Evolutionary conservation across 2,113 vertebrate genomes (phyloP), one percentile per base, ranked within the genome.

Genomic region (Phrynosoma blainvillii): DNA sequence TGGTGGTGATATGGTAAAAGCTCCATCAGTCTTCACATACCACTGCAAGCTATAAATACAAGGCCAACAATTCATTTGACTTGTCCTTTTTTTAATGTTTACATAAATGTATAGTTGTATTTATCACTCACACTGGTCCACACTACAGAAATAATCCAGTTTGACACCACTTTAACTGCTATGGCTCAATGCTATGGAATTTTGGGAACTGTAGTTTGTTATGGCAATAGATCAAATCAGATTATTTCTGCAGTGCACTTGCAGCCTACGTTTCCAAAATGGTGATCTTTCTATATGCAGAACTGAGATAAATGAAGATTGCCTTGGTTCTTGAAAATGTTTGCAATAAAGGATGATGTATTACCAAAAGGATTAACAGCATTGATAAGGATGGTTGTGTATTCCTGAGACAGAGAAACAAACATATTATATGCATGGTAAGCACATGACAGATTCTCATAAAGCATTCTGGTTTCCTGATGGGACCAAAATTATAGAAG

Each of bases 51-150:
- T 21, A 65, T 36, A 40, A 11, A 59, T 70, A 82, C 12, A 36
- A 87, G 25, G n/a, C n/a, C 56, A 82, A 82, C 11, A 81, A 81
- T 74, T 81, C 16, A 81, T 81, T 80, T 62, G 5, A 20, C 23
- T 36, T 42, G 36, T 13, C 32, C 11, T 74, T 47, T 20, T 25
- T 76, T 74, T 74, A 82, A 86, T 47, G 1, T 13, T 40, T 76
- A 52, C 23, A 42, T 71, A 54, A 27, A 13, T 25, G 59, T 32
- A 71, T 20, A 54, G 40, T 32, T 47, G 47, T 47, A 47, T 47
- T 47, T 47, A 47, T 47, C 47, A 47, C 47, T 47, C 47, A 47
- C 47, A 47, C 47, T 47, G 47, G 47, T 27, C 16, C 54, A n/a
- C 30, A 73, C 25, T n/a, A 56, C 16, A 56, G 7, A 52, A 30